Conservation (phyloP, 2,113 vertebrate genomes). For the Periophthalmodon schlosseri region DNA sequence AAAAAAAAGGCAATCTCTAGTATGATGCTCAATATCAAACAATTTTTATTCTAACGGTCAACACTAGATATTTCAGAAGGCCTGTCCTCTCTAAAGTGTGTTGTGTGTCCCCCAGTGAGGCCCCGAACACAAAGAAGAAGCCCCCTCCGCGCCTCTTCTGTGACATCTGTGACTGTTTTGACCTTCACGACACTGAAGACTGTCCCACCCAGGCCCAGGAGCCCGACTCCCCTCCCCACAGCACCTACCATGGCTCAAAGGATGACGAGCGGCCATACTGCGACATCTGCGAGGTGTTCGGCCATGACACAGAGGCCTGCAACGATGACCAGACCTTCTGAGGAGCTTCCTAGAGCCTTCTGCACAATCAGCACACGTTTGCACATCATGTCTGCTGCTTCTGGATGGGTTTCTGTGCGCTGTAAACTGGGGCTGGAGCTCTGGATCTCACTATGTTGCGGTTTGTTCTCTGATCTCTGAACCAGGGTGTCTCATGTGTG, state of each 20-base stretch:
- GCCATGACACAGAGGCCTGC: constrained; percentile 91
- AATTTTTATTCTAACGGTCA: no score
- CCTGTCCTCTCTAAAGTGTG: background rate
- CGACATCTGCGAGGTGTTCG: constrained; percentile 93
- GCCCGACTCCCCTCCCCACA: constrained; percentile 89
- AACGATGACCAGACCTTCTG: constrained; percentile 97
- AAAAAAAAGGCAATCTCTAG: no score
- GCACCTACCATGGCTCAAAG: constrained; percentile 88
- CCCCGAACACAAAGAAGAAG: constrained; percentile 84
- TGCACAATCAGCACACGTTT: constrained; percentile 62
- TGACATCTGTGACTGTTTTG: constrained; percentile 98
- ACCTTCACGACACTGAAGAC: constrained; percentile 96
- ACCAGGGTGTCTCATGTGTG: constrained; percentile 12
- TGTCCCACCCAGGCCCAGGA: constrained; percentile 92
- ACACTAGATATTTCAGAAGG: background rate
- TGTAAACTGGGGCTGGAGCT: constrained; percentile 33
- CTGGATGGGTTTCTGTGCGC: constrained; percentile 43
- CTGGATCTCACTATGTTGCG: constrained; percentile 25
- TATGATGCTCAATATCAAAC: no score
- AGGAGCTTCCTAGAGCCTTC: constrained; percentile 30
- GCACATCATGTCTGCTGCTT: constrained; percentile 57
- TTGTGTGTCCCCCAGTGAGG: constrained; percentile 44
- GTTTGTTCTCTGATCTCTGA: constrained; percentile 6
- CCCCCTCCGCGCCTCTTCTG: constrained; percentile 90
- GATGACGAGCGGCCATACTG: constrained; percentile 92